Percentiles rank a stretch among this genome's conserved stretches.
Conservation (phyloP, 2,888 invertebrate species). For the Hyposoter dolosus region DNA sequence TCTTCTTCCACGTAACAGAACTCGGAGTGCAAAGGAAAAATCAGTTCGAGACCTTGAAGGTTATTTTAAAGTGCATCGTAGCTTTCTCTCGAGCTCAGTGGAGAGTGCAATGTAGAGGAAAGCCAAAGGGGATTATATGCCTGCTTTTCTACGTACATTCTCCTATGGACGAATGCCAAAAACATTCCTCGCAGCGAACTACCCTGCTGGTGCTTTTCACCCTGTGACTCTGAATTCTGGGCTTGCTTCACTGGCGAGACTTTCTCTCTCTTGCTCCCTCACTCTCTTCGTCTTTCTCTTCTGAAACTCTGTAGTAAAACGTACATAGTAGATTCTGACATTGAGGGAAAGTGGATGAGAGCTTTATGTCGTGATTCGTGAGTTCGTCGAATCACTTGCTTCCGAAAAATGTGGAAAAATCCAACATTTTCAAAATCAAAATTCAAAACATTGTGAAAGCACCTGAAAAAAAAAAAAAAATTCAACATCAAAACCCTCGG, state of each 20-base stretch:
- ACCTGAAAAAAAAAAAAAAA: background rate
- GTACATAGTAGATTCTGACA: conserved; percentile 38
- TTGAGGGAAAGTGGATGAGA: conserved; percentile 45
- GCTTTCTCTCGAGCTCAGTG: conserved; percentile 46
- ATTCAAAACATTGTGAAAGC: background rate
- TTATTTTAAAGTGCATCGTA: conserved; percentile 57
- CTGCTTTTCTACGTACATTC: conserved; percentile 30
- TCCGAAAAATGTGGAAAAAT: background rate
- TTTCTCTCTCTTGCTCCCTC: conserved; percentile 34
- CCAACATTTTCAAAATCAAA: background rate
- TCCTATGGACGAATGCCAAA: conserved; percentile 65
- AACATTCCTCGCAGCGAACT: conserved; percentile 52
- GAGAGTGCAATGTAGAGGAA: conserved; percentile 23
- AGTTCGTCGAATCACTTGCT: background rate
- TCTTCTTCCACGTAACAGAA: background rate
- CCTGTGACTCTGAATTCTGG: conserved; percentile 46
- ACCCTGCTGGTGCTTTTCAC: conserved; percentile 53
- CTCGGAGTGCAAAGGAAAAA: background rate
- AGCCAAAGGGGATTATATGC: conserved; percentile 24
- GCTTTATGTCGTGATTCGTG: conserved; percentile 20
- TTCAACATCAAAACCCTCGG: background rate
- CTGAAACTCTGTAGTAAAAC: conserved; percentile 48
- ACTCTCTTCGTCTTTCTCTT: background rate
- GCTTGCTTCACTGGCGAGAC: conserved; percentile 39
- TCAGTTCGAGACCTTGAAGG: conserved; percentile 59